Evolutionary conservation across 2,888 invertebrate genomes (phyloP), one percentile per base, ranked within the genome.

Genomic region (Venusia cambrica): DNA sequence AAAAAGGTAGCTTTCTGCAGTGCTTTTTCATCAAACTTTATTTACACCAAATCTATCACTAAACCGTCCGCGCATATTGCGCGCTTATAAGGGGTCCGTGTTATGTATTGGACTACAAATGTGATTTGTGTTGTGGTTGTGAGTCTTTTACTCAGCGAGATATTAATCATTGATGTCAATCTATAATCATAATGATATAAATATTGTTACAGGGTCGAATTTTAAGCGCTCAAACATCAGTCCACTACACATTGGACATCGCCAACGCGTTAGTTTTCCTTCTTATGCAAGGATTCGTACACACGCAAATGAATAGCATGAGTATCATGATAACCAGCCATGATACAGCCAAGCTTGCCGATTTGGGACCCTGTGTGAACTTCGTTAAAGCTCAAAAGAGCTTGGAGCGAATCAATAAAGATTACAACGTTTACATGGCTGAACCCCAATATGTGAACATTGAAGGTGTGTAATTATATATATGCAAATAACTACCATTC

Each of bases 401-500:
- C 14, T 25, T 26, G 6, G 40, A 30, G 9, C 43, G 7, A 8
- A 13, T 35, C 3, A 44, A 48, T 1, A 71, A 72, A 22, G 43
- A 53, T 3, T 79, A 76, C 27, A 68, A 73, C 0, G 28, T 68
- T 3, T 85, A 81, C 37, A 60, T 73, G 1, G 62, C 73, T 0
- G 87, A 85, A 21, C 85, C 87, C 8, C 79, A 80, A 42, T 87
- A 87, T 62, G 79, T 78, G 25, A 85, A 80, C 54, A 74, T 87
- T 48, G 75, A 78, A 51, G 79, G 87, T 87, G 34, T 16, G 24
- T 4, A 3, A 9, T 27, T 7, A n/a, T n/a, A n/a, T n/a, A n/a
- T n/a, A n/a, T n/a, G n/a, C n/a, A n/a, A n/a, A n/a, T n/a, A n/a
- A n/a, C n/a, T n/a, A n/a, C n/a, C n/a, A n/a, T n/a, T n/a, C n/a